Evolutionary conservation across 2,888 invertebrate species (phyloP), one percentile per base, ranked within the genome.

Genomic region (Platycnemis pennipes): DNA sequence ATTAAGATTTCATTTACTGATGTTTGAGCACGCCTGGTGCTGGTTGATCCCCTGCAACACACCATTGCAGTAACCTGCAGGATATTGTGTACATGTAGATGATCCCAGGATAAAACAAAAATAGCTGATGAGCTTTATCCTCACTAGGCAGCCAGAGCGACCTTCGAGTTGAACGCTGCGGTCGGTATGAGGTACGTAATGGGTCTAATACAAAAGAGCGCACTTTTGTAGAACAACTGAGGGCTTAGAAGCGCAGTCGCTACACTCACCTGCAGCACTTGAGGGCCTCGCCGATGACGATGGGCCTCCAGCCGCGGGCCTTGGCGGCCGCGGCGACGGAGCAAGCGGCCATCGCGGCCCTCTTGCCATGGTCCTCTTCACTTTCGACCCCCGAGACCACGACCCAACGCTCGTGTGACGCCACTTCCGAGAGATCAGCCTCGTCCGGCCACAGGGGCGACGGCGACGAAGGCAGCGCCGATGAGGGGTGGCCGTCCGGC

Each of bases 381-480:
- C 49, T 31, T 22, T 49, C 88, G 42, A 22, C 89, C 42, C 37
- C 89, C 13, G 91, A 63, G 0, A 91, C 91, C 5, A 91, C 91
- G 26, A 91, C 91, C 91, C 91, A 91, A 8, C 91, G 49, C 63
- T 91, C 91, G 91, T 91, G 91, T 22, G 91, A 91, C 13, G 91
- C 63, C 69, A 91, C 26, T 8, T 91, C 91, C 44, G 91, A 91
- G 42, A 91, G 91, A 16, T 91, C 91, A 11, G 91, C 91, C 19
- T 91, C 91, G 63, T 91, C 91, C 5, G 91, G 91, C 91, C 91
- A 91, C 42, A 91, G 91, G 22, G 63, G 56, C 22, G n/a, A 31
- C 31, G 31, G 7, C 11, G 37, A 2, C 77, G 31, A 1, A 13
- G 31, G 11, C 13, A 37, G 11, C 13, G 37, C 0, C 0, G 37